Evolutionary conservation across 2,888 invertebrate genomes (phyloP).

Genomic region (Pecten maximus): DNA sequence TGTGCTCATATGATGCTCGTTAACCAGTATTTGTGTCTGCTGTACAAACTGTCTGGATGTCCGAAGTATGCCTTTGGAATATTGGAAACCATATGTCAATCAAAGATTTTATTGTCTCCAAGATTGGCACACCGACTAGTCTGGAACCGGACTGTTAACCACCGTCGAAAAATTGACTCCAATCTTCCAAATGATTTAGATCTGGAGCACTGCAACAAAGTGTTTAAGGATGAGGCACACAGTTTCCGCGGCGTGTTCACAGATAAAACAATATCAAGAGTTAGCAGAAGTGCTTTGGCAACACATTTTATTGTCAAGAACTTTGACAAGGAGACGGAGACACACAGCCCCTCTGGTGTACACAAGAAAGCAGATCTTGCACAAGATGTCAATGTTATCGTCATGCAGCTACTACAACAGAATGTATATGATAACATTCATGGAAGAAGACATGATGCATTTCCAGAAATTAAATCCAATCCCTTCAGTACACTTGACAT

Average conservation of each 20-base stretch:
- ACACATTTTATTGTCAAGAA: slow-evolving; percentile 34
- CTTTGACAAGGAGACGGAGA: slow-evolving; percentile 38
- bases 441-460: slow-evolving; percentile 42
- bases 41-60: slow-evolving; percentile 47
- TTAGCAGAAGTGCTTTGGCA: slow-evolving; percentile 46
- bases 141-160: slow-evolving; percentile 58
- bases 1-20: slow-evolving; percentile 49
- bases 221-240: slow-evolving; percentile 55
- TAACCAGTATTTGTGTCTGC: slow-evolving; percentile 47
- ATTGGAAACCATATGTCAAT: slow-evolving; percentile 52
- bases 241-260: slow-evolving; percentile 55
- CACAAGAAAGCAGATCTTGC: slow-evolving; percentile 39
- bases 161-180: slow-evolving; percentile 48
- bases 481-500: slow-evolving; percentile 45
- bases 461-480: not conserved
- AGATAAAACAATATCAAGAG: slow-evolving; percentile 52
- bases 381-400: slow-evolving; percentile 39
- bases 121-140: slow-evolving; percentile 52
- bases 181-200: slow-evolving; percentile 60
- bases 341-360: slow-evolving; percentile 41
- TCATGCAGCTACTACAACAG: slow-evolving; percentile 35
- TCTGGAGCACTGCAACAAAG: slow-evolving; percentile 56
- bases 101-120: slow-evolving; percentile 50
- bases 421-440: slow-evolving; percentile 46
- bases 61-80: slow-evolving; percentile 57